Percentiles rank a stretch among this genome's conserved stretches.
Conservation (phyloP, 2,888 invertebrate genomes). For the Bombylius major region DNA sequence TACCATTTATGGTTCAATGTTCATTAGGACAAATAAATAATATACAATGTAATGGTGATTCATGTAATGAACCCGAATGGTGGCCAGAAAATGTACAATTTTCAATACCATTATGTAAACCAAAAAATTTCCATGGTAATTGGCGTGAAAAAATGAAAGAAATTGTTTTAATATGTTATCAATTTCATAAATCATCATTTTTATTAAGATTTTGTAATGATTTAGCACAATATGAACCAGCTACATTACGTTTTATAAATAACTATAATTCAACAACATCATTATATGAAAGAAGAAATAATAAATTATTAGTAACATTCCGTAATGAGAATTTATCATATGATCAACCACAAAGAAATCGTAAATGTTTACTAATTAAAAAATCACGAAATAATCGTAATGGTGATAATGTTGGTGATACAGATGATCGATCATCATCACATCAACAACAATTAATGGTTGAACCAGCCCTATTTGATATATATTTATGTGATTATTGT, state of each 20-base stretch:
- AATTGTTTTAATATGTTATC: conserved; percentile 56
- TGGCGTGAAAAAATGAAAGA: conserved; percentile 51
- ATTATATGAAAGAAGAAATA: conserved; percentile 50
- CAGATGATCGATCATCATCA: neutral
- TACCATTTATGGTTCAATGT: conserved; percentile 64
- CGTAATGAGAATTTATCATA: conserved; percentile 56
- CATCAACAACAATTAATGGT: conserved; percentile 39
- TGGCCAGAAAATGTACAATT: conserved; percentile 56
- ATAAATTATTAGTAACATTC: conserved; percentile 57
- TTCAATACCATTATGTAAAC: conserved; percentile 49
- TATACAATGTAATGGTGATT: conserved; percentile 12
- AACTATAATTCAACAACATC: conserved; percentile 63
- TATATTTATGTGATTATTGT: conserved; percentile 62
- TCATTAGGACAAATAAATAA: conserved; percentile 51
- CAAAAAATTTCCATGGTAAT: conserved; percentile 39
- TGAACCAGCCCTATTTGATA: conserved; percentile 47
- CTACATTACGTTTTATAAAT: conserved; percentile 53
- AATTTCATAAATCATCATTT: conserved; percentile 58
- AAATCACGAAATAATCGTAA: conserved; percentile 27
- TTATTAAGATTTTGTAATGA: conserved; percentile 57
- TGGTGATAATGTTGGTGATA: conserved; percentile 11
- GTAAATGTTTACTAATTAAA: conserved; percentile 38
- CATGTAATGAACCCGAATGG: conserved; percentile 47
- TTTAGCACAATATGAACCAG: conserved; percentile 49
- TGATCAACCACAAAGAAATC: conserved; percentile 31